Evolutionary conservation across 2,888 invertebrate species (phyloP).

Genomic region (Tridacna gigas): DNA sequence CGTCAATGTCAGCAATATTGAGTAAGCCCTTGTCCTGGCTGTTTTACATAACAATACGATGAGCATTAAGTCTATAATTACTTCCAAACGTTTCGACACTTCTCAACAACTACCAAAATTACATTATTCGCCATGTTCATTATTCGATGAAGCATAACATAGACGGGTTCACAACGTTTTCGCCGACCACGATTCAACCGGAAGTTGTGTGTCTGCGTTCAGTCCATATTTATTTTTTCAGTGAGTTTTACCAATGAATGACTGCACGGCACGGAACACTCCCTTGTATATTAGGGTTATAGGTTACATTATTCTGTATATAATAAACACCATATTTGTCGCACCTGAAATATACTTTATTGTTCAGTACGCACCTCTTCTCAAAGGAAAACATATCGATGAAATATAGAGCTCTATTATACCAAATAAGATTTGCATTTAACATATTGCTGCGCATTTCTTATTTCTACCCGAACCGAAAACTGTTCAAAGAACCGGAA

Average conservation of each 20-base stretch:
- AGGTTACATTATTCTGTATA: slow-evolving; percentile 3
- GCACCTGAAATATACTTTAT: background rate
- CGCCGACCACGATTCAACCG: background rate
- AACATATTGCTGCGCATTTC: no score
- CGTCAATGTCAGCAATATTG: background rate
- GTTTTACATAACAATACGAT: background rate
- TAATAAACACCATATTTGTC: background rate
- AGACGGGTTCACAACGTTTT: slow-evolving; percentile 23
- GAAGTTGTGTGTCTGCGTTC: slow-evolving; percentile 9
- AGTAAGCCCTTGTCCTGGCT: background rate
- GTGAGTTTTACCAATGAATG: slow-evolving; percentile 12
- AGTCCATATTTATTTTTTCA: slow-evolving; percentile 22
- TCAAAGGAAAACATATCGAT: no score
- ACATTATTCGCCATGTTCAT: slow-evolving; percentile 60
- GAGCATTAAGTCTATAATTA: background rate
- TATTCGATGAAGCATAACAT: slow-evolving; percentile 45
- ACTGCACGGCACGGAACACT: background rate
- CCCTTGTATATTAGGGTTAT: background rate
- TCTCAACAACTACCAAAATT: background rate
- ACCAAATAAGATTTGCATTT: no score
- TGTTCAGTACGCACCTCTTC: background rate
- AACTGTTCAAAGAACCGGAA: no score
- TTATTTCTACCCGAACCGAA: no score
- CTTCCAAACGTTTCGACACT: background rate
- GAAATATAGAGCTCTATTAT: no score